phyloP scores from a whole-genome alignment of 2,797 vertebrate species.

The Phrynocephalus forsythii region DNA sequence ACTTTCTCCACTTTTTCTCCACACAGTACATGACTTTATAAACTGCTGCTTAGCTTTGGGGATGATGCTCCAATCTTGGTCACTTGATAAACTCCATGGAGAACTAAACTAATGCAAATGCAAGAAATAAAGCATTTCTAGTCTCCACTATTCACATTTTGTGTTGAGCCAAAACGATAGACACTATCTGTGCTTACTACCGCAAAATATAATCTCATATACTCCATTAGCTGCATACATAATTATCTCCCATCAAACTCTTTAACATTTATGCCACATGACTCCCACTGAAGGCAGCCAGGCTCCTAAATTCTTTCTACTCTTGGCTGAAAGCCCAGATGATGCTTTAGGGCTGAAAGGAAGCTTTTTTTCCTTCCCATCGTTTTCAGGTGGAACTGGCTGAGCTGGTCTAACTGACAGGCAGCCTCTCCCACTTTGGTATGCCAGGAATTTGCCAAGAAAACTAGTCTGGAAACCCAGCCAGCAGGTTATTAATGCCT shows the following conservation, averaged over 20 bases:
- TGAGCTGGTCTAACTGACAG: slow-evolving; percentile 13
- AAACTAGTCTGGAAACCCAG: neutral
- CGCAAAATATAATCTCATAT: neutral
- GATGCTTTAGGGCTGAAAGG: slow-evolving; percentile 33
- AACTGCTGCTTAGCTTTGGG: neutral
- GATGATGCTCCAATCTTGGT: neutral
- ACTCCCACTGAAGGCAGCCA: neutral
- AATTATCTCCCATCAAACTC: neutral
- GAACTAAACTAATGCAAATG: neutral
- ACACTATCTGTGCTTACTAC: too few relatives aligned
- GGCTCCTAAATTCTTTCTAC: slow-evolving; percentile 52
- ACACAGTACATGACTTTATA: neutral
- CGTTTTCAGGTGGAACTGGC: slow-evolving; percentile 54
- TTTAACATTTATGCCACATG: too few relatives aligned
- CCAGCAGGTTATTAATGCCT: slow-evolving; percentile 5
- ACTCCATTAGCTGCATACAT: too few relatives aligned
- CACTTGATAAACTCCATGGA: neutral
- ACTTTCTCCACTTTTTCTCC: neutral
- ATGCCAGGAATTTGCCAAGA: slow-evolving; percentile 53
- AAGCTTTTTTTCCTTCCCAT: slow-evolving; percentile 31
- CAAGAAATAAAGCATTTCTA: neutral
- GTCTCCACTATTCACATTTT: neutral
- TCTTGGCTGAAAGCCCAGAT: slow-evolving; percentile 53
- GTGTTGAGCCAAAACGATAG: neutral
- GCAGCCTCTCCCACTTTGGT: slow-evolving; percentile 45